Percentiles rank a stretch among this genome's conserved stretches.
These are phyloP conservation scores for Diplosoma virens DNA, from an alignment of 23 tunicate species.

Conservation along the genomic window DNA sequence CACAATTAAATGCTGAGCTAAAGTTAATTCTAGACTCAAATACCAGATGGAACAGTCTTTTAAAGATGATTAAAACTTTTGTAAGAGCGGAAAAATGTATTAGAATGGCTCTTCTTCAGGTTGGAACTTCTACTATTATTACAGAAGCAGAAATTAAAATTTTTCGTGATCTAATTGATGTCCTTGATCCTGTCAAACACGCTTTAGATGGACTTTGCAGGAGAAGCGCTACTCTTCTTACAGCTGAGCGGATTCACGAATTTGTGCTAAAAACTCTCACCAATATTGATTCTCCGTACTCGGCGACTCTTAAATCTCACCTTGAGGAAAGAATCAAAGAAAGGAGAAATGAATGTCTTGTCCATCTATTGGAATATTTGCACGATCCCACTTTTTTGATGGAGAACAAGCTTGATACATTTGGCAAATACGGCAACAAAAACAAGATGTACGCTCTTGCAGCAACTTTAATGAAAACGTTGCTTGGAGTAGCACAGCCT, in stretches of 20 bases:
- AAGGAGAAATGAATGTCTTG: slow-evolving; percentile 32
- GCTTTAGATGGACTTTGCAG: slow-evolving; percentile 37
- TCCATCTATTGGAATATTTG: slow-evolving; percentile 37
- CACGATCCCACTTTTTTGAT: slow-evolving; percentile 31
- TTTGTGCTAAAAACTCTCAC: slow-evolving; percentile 27
- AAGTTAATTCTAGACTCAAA: slow-evolving; percentile 25
- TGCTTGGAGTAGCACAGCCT: slow-evolving; percentile 30
- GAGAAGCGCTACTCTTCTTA: slow-evolving; percentile 24
- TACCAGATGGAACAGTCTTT: slow-evolving; percentile 1
- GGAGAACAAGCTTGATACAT: slow-evolving; percentile 28
- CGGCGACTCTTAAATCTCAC: slow-evolving; percentile 23
- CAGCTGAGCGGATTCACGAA: too few species aligned
- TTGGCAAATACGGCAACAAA: slow-evolving; percentile 42
- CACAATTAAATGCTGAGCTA: slow-evolving; percentile 16
- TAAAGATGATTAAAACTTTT: slow-evolving; percentile 44
- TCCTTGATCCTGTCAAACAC: slow-evolving; percentile 25
- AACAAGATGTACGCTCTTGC: slow-evolving; percentile 50
- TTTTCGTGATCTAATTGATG: slow-evolving; percentile 26
- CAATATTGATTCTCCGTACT: slow-evolving; percentile 14
- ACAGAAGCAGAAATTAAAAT: slow-evolving; percentile 24
- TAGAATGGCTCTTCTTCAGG: slow-evolving; percentile 43
- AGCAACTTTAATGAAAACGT: slow-evolving; percentile 41
- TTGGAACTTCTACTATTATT: slow-evolving; percentile 28
- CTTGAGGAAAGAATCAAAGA: slow-evolving; percentile 39
- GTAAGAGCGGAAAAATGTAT: slow-evolving; percentile 40